A percentile compares a stretch with the other conserved stretches of the same genome.
These are phyloP conservation scores for Cyclina sinensis DNA, from an alignment of 1,140 invertebrate species.

Conservation along the genomic window DNA sequence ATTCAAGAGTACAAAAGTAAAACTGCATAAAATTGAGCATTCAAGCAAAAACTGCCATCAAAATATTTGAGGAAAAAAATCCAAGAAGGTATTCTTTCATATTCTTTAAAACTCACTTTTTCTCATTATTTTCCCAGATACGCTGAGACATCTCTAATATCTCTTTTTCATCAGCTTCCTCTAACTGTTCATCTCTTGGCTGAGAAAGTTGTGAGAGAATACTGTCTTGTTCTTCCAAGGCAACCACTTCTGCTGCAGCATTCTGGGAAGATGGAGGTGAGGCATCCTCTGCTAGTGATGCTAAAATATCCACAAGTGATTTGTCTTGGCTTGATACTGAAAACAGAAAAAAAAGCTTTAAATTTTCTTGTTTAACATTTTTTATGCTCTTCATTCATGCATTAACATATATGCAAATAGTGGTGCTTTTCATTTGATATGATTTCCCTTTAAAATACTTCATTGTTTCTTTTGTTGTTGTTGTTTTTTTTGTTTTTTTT, in stretches of 20 bases:
- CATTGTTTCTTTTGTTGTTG: too few relatives aligned
- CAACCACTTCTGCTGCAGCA: constrained; percentile 68
- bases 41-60: too few relatives aligned
- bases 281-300: constrained; percentile 80
- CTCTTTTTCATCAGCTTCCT: constrained; percentile 76
- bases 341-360: background rate
- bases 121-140: constrained; percentile 70
- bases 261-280: constrained; percentile 72
- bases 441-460: too few relatives aligned
- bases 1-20: too few relatives aligned
- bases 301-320: constrained; percentile 89
- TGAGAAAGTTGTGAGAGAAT: constrained; percentile 78
- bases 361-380: too few relatives aligned
- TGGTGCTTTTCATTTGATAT: too few relatives aligned
- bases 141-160: constrained; percentile 84
- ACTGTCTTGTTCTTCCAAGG: constrained; percentile 82
- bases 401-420: too few relatives aligned
- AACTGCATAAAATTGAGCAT: too few relatives aligned
- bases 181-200: constrained; percentile 48
- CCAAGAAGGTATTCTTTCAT: too few relatives aligned
- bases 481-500: too few relatives aligned
- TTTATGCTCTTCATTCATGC: too few relatives aligned
- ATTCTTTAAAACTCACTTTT: constrained; percentile 24
- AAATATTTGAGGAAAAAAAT: too few relatives aligned
- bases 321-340: constrained; percentile 70